Base-by-base conservation (phyloP, 2,113 vertebrate species). In the Rhinolophus ferrumequinum region DNA sequence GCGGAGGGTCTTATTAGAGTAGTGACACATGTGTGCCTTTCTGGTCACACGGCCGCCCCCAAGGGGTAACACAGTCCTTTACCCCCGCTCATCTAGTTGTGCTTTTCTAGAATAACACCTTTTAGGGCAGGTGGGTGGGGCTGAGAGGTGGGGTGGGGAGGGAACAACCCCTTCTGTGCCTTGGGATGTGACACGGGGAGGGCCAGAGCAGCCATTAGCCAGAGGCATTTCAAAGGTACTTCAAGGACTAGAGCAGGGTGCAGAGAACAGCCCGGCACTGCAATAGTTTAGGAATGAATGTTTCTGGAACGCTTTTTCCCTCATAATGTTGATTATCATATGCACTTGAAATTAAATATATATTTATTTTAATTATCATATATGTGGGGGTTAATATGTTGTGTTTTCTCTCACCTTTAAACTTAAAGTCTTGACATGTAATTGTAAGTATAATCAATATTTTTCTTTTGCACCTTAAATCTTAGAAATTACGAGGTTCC, bases 351-450 rank as follows among this genome's bases (percentile, higher is more conserved):
- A 91, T 95, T 94, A 93, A 97, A 94, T 96, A 77, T 72, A 26
- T 97, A 96, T 97, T 97, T 97, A 97, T 97, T 98, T 97, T 96
- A 91, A 94, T 95, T 93, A 94, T 97, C 87, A 84, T 75, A 35
- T 88, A n/a, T 93, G 92, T 95, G 96, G 56, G 94, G 92, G 54
- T 73, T 77, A 67, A 41, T 75, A 58, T 19, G 64, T 83, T 19
- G 58, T 83, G 14, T 93, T 95, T 95, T 76, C 80, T 97, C 90
- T 96, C 93, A 88, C 67, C 75, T 92, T 92, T 81, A 60, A 93
- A 75, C 52, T 70, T 35, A 92, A 62, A 94, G 92, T 93, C 92
- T 94, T 72, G 75, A 64, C 85, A 10, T 94, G 52, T 90, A 75
- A 72, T 56, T 85, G 58, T 91, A 93, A 95, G 93, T 96, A 41